These are phyloP conservation scores for Falco columbarius DNA, from an alignment of 2,797 vertebrate genomes.

Conservation along the genomic window DNA sequence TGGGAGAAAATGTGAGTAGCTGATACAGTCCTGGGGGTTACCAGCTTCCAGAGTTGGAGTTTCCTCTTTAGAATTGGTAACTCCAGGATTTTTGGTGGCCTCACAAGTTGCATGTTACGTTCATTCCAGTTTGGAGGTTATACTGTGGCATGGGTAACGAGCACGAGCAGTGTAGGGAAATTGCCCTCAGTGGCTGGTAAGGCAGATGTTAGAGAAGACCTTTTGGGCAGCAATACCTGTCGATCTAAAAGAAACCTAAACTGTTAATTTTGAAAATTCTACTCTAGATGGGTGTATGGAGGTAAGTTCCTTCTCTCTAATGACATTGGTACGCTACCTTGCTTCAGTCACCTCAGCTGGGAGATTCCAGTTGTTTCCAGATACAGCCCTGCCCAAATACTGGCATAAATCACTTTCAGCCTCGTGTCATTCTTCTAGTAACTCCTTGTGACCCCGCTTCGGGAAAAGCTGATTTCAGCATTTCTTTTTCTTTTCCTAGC, in stretches of 20 bases:
- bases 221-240: background rate
- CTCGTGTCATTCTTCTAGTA: background rate
- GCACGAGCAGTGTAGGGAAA: background rate
- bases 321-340: background rate
- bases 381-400: background rate
- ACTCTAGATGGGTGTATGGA: background rate
- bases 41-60: background rate
- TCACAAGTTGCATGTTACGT: background rate
- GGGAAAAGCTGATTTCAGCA: background rate
- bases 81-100: accelerated
- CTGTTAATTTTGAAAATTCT: background rate
- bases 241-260: background rate
- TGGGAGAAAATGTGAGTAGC: background rate
- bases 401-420: background rate
- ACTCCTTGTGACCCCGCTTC: background rate
- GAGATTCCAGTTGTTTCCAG: background rate
- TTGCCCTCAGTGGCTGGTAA: background rate
- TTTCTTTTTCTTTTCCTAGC: background rate
- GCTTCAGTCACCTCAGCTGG: background rate
- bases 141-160: background rate
- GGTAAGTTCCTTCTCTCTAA: background rate
- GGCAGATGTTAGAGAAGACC: background rate
- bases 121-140: background rate
- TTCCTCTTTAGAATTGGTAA: background rate
- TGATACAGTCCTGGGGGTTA: background rate